Percentiles rank a stretch among this genome's conserved stretches.
phyloP scores from a whole-genome alignment of 1,140 invertebrate species.

The Drosophila melanogaster region DNA sequence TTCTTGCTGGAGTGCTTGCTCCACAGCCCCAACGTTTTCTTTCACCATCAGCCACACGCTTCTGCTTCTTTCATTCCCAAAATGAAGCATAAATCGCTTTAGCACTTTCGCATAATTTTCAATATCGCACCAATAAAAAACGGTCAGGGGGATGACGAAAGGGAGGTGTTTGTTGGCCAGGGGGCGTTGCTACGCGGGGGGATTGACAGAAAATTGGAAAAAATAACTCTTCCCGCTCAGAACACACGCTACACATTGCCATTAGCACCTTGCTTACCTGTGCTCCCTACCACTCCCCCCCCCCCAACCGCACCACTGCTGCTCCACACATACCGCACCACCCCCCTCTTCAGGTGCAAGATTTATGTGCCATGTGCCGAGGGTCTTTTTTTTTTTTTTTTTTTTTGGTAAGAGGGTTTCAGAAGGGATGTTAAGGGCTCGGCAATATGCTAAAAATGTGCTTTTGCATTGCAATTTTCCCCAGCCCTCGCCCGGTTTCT shows the following conservation, averaged over 20 bases:
- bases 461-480: slow-evolving; percentile 43
- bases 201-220: slow-evolving; percentile 72
- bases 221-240: slow-evolving; percentile 23
- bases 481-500: neutral
- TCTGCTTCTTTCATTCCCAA: neutral
- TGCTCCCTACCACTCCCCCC: neutral
- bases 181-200: neutral
- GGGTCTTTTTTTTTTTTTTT: slow-evolving; percentile 28
- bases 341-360: slow-evolving; percentile 41
- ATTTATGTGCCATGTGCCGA: slow-evolving; percentile 73
- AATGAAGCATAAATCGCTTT: slow-evolving; percentile 69
- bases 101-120: slow-evolving; percentile 77
- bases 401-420: neutral
- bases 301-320: too few relatives aligned
- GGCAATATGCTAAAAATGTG: slow-evolving; percentile 59
- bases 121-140: slow-evolving; percentile 78
- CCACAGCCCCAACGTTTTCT: neutral
- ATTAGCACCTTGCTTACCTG: slow-evolving; percentile 69
- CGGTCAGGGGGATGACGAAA: slow-evolving; percentile 8
- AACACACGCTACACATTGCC: slow-evolving; percentile 48
- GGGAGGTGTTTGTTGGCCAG: neutral
- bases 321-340: neutral
- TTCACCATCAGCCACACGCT: too few relatives aligned
- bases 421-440: slow-evolving; percentile 1
- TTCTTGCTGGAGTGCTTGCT: too few relatives aligned